phyloP scores from a whole-genome alignment of 2,888 invertebrate genomes.

The Phengaris arion region DNA sequence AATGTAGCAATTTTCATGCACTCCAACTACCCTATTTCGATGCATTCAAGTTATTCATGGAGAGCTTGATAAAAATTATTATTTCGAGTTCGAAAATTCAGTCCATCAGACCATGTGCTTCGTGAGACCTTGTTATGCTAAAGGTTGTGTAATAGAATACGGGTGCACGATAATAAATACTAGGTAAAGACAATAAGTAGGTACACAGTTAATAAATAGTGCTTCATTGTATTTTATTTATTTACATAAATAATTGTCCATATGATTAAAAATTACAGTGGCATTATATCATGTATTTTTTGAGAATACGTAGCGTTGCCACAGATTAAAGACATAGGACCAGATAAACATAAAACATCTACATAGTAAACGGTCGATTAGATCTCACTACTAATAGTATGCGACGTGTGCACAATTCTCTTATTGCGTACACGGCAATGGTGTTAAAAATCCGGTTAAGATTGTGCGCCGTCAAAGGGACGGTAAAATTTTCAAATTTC shows the following conservation, averaged over 20 bases:
- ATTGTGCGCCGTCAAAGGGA: too few species aligned
- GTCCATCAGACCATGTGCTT: neutral
- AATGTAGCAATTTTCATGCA: constrained; percentile 20
- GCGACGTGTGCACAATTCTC: too few species aligned
- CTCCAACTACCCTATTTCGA: constrained; percentile 18
- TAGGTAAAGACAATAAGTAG: neutral
- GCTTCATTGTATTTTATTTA: neutral
- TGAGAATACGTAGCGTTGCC: too few species aligned
- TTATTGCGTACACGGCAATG: too few species aligned
- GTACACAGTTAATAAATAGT: neutral
- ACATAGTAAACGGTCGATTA: too few species aligned
- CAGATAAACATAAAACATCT: too few species aligned
- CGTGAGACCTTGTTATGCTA: neutral
- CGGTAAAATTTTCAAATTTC: too few species aligned
- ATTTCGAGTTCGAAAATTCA: constrained; percentile 2
- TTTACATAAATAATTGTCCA: neutral
- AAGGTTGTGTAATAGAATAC: neutral
- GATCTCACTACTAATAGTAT: too few species aligned
- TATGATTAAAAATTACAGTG: too few species aligned
- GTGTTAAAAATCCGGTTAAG: too few species aligned
- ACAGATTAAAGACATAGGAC: too few species aligned
- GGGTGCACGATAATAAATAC: neutral
- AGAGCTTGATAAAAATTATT: constrained; percentile 19
- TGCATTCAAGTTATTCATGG: constrained; percentile 19
- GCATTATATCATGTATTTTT: too few species aligned